These are phyloP conservation scores for Epistrophella euchroma DNA, from an alignment of 2,888 invertebrate species.

Conservation along the genomic window DNA sequence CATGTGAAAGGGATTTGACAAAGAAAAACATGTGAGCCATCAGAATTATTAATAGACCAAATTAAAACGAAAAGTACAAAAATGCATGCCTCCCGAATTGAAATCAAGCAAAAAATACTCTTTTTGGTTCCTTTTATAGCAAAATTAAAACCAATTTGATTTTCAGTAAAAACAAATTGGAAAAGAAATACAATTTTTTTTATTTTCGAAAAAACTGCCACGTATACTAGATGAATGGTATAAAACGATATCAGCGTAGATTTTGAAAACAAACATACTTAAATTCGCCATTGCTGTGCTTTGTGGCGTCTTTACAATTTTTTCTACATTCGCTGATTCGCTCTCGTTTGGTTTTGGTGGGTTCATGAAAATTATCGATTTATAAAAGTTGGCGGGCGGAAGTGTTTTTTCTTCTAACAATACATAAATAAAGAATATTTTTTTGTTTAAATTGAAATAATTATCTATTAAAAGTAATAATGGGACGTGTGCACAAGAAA, in stretches of 20 bases:
- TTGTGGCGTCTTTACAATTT: constrained; percentile 67
- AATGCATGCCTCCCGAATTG: too few species aligned
- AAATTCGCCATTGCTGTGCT: constrained; percentile 64
- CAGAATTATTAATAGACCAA: too few species aligned
- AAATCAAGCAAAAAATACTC: too few species aligned
- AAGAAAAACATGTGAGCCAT: too few species aligned
- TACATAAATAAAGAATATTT: constrained; percentile 56
- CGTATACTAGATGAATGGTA: constrained; percentile 42
- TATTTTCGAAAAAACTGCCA: constrained; percentile 33
- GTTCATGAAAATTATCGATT: constrained; percentile 73
- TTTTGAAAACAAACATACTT: constrained; percentile 58
- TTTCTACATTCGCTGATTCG: constrained; percentile 47
- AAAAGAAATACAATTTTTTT: background rate
- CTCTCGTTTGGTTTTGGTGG: constrained; percentile 47
- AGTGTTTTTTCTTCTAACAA: constrained; percentile 58
- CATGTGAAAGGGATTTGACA: too few species aligned
- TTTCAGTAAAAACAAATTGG: background rate
- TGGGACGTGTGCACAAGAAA: constrained; percentile 81
- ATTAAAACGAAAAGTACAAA: too few species aligned
- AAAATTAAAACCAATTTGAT: background rate
- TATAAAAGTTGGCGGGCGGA: constrained; percentile 72
- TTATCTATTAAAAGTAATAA: constrained; percentile 58
- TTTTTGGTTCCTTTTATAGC: background rate
- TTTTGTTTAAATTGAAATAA: constrained; percentile 38
- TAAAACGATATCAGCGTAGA: constrained; percentile 18